A percentile compares a stretch with the other conserved stretches of the same genome.
These are phyloP conservation scores for Sisyra terminalis DNA, from an alignment of 2,888 invertebrate genomes.

Conservation along the genomic window DNA sequence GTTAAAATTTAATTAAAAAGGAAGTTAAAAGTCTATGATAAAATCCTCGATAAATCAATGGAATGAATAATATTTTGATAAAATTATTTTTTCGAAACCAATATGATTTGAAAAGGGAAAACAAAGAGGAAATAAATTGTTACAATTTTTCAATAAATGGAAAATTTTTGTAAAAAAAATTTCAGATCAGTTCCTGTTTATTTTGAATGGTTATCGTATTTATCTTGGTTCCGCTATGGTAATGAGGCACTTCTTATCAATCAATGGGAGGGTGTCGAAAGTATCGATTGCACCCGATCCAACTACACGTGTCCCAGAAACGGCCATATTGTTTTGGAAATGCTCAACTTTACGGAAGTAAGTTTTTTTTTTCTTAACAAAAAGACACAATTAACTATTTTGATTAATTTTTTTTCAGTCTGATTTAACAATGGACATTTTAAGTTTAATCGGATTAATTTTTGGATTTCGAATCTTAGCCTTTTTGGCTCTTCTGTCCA, in stretches of 20 bases:
- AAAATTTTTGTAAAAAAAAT: background rate
- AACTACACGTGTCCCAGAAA: constrained; percentile 64
- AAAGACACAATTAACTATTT: background rate
- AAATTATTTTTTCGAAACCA: background rate
- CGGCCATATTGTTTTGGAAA: constrained; percentile 62
- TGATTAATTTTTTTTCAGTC: constrained; percentile 32
- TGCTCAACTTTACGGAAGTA: constrained; percentile 61
- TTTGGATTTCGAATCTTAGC: constrained; percentile 59
- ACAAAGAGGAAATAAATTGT: background rate
- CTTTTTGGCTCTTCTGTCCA: constrained; percentile 53
- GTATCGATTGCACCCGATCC: constrained; percentile 55
- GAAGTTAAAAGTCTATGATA: no score
- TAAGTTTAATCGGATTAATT: constrained; percentile 52
- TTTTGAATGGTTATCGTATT: constrained; percentile 70
- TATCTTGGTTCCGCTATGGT: constrained; percentile 87
- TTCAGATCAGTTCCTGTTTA: constrained; percentile 66
- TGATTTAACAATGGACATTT: constrained; percentile 51
- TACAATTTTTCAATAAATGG: background rate
- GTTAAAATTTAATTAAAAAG: no score
- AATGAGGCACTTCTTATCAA: constrained; percentile 79
- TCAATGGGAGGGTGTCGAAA: constrained; percentile 69
- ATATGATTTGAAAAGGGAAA: background rate
- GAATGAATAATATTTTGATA: no score
- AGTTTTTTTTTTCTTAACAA: constrained; percentile 18
- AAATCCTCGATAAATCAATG: no score